Percentiles rank a stretch among this genome's conserved stretches.
phyloP scores from a whole-genome alignment of 2,888 invertebrate species.

The Odontothrips loti region DNA sequence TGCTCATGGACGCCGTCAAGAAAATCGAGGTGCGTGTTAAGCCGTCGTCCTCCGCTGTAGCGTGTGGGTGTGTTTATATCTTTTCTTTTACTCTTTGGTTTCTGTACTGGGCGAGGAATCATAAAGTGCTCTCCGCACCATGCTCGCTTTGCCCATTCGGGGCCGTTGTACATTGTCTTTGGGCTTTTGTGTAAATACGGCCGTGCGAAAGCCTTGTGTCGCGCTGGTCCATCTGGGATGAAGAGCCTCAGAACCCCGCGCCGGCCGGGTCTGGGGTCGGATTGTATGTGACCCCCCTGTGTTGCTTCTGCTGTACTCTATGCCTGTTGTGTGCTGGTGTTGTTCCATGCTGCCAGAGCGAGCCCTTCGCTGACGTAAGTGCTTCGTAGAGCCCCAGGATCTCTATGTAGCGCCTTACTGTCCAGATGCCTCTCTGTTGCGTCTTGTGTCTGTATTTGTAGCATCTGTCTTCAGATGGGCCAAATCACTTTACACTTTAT shows the following conservation, averaged over 20 bases:
- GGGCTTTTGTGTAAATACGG: neutral
- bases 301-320: conserved; percentile 14
- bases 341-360: conserved; percentile 17
- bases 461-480: no score
- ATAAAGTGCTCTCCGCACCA: neutral
- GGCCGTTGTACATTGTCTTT: neutral
- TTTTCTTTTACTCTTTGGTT: neutral
- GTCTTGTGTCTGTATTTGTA: neutral
- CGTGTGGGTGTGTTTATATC: neutral
- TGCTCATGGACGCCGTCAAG: conserved; percentile 69
- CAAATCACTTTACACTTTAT: no score
- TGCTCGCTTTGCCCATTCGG: neutral
- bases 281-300: neutral
- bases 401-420: no score
- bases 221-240: no score
- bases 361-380: conserved; percentile 19
- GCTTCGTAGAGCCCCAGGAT: neutral
- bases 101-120: neutral
- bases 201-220: neutral
- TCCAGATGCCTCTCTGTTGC: no score
- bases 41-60: no score
- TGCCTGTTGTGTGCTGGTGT: neutral
- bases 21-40: conserved; percentile 52
- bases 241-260: no score
- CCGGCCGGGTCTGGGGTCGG: neutral